phyloP scores from a whole-genome alignment of 2,888 invertebrate species.

The Cremastinae sp. region DNA sequence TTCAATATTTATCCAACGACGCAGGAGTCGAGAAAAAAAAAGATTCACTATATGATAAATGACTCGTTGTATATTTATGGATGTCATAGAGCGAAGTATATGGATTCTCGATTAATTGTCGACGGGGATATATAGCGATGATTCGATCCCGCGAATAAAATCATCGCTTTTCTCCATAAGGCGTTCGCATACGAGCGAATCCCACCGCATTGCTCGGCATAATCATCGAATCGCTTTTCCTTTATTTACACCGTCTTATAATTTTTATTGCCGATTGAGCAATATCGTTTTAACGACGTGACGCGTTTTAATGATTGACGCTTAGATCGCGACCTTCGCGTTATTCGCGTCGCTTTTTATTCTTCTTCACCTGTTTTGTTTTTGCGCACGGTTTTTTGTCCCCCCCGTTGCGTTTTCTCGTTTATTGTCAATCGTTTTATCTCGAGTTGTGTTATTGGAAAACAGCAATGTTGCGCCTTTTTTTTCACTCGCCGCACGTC shows the following conservation, averaged over 20 bases:
- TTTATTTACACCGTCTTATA: slow-evolving; percentile 39
- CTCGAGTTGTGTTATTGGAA: too few relatives aligned
- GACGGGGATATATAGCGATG: too few relatives aligned
- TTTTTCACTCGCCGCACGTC: neutral
- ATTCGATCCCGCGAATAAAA: too few relatives aligned
- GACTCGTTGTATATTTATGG: too few relatives aligned
- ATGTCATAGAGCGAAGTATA: too few relatives aligned
- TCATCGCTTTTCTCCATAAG: too few relatives aligned
- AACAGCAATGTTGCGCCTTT: neutral
- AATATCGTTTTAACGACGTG: slow-evolving; percentile 37
- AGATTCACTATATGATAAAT: too few relatives aligned
- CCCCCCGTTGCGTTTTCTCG: neutral
- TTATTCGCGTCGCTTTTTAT: slow-evolving; percentile 12
- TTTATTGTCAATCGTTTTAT: too few relatives aligned
- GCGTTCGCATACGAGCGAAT: too few relatives aligned
- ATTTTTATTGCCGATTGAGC: slow-evolving; percentile 61
- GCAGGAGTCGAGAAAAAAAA: too few relatives aligned
- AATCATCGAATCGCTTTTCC: slow-evolving; percentile 5
- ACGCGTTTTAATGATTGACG: neutral
- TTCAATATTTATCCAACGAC: too few relatives aligned
- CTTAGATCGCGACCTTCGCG: neutral
- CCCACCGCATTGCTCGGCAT: neutral
- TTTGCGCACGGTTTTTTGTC: neutral
- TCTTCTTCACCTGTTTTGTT: neutral
- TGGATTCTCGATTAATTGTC: too few relatives aligned